Evolutionary conservation across 2,888 invertebrate species (phyloP), one percentile per base, ranked within the genome.

Genomic region (Tinea trinotella): DNA sequence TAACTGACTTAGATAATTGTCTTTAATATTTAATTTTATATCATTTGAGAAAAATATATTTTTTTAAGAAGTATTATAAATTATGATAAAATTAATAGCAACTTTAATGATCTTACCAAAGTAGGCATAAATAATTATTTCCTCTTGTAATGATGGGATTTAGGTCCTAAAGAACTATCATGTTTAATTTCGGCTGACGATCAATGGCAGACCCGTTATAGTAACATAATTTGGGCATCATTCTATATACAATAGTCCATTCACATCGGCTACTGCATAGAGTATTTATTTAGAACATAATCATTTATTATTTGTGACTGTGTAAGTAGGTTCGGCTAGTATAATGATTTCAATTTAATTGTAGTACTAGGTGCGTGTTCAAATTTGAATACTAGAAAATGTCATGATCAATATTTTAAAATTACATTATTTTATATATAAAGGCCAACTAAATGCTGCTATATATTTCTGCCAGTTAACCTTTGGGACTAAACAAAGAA

Each of bases 301-400:
- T 58, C 46, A 58, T 54, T 52, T 56, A 55, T 53, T 53, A 68
- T 69, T 66, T 65, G 66, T 64, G 62, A 60, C 61, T 58, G 56
- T 60, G 62, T 64, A 66, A 72, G 66, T 68, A 64, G 61, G 60
- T 63, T 62, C 62, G 61, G 34, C 19, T n/a, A 60, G 64, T 59
- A 63, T 68, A 71, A 73, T 71, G 64, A 71, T 63, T 65, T 60
- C 63, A 67, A 67, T 68, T 72, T 70, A 73, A 72, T 73, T 71
- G 68, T 64, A 59, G 59, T 63, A 56, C 46, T 52, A 55, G 46
- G 7, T 12, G 19, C 10, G 30, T 60, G 71, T 70, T 66, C 68
- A 56, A 34, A 70, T 24, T 24, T 20, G 22, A n/a, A 50, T 50
- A 50, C 40, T 10, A 22, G 7, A 2, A 30, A 30, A n/a, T n/a